These are phyloP conservation scores for Eutolmus rufibarbis DNA, from an alignment of 2,888 invertebrate species.

Conservation along the genomic window DNA sequence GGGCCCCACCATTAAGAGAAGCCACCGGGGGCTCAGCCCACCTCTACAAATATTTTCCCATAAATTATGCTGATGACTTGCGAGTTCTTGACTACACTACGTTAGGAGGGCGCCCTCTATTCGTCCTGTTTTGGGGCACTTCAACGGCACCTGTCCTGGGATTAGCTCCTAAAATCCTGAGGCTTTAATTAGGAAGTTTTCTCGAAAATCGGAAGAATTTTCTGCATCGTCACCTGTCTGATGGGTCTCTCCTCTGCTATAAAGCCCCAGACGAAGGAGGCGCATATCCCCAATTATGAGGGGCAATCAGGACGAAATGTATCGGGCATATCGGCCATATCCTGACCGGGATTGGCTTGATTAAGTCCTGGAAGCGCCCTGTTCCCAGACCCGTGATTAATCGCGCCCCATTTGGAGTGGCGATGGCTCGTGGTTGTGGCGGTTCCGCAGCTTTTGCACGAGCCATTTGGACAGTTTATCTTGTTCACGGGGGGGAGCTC, in stretches of 20 bases:
- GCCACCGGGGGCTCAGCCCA: neutral
- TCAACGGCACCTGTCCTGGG: neutral
- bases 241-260: neutral
- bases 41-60: slow-evolving; percentile 37
- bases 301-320: neutral
- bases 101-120: neutral
- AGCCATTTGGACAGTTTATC: slow-evolving; percentile 33
- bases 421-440: neutral
- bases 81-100: neutral
- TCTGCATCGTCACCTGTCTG: slow-evolving; percentile 23
- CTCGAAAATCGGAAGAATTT: slow-evolving; percentile 28
- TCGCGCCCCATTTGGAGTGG: slow-evolving; percentile 3
- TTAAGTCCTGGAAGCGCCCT: neutral
- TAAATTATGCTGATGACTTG: slow-evolving; percentile 40
- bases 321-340: neutral
- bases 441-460: neutral
- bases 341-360: neutral
- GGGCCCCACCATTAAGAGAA: neutral
- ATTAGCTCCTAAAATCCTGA: neutral
- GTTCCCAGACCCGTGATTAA: slow-evolving; percentile 11
- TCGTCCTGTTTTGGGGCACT: neutral
- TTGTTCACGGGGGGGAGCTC: neutral
- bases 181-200: slow-evolving; percentile 28
- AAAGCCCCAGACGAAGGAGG: neutral
- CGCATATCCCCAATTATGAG: neutral